These are phyloP conservation scores for Lycaon pictus DNA, from an alignment of 2,113 vertebrate genomes.

Conservation along the genomic window DNA sequence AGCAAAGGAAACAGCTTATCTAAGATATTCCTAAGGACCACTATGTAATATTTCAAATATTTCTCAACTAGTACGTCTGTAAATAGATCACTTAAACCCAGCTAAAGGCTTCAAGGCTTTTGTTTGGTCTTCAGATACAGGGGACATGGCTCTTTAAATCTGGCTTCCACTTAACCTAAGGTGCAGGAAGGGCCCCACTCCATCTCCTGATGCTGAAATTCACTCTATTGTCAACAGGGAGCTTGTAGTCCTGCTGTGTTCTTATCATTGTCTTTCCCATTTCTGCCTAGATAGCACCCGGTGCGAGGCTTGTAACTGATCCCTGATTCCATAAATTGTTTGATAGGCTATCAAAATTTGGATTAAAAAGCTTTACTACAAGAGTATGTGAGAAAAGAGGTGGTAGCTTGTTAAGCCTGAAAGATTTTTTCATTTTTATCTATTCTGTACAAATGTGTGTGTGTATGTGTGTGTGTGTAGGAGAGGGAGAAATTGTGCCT, in stretches of 20 bases:
- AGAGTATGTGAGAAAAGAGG: background rate
- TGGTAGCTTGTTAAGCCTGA: background rate
- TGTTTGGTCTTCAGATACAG: background rate
- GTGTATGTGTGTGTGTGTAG: background rate
- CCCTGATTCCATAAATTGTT: background rate
- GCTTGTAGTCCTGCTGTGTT: background rate
- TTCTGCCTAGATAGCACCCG: background rate
- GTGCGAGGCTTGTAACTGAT: background rate
- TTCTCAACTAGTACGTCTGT: background rate
- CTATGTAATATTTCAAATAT: background rate
- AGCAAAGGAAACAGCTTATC: background rate
- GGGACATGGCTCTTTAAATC: background rate
- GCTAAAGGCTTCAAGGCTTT: background rate
- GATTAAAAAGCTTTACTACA: background rate
- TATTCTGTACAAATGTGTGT: background rate
- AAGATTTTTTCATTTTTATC: background rate
- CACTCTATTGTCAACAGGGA: background rate
- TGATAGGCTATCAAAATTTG: background rate
- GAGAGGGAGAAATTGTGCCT: background rate
- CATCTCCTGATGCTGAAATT: rapidly evolving
- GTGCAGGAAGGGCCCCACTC: background rate
- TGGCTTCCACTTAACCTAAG: background rate
- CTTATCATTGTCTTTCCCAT: background rate
- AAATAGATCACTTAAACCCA: background rate
- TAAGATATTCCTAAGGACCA: background rate